phyloP scores from a whole-genome alignment of 2,797 vertebrate genomes.

The Bryconaethiops microstoma region DNA sequence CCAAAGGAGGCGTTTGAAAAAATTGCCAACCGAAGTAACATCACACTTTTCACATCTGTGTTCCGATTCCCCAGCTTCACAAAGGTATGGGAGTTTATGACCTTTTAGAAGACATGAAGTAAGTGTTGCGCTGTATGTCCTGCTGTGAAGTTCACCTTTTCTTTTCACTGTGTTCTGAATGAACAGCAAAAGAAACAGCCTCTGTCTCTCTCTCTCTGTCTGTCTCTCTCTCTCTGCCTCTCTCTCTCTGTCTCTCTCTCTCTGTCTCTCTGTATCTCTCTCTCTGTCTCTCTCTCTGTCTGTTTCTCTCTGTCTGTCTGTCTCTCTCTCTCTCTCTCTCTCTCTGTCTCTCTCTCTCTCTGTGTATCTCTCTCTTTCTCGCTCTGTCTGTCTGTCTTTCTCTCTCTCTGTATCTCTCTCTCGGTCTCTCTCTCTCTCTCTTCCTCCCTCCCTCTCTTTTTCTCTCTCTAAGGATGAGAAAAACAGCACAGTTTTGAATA shows the following conservation, averaged over 20 bases:
- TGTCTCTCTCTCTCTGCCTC: not conserved
- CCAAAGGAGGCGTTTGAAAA: conserved; percentile 64
- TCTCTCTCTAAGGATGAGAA: conserved; percentile 60
- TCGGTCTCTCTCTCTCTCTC: not conserved
- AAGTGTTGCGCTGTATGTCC: not conserved
- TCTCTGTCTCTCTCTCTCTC: not conserved
- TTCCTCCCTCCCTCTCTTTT: not conserved
- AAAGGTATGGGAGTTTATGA: conserved; percentile 54
- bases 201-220: too few relatives aligned
- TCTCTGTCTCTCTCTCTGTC: too few relatives aligned
- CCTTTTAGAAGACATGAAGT: not conserved
- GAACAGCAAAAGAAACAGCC: not conserved
- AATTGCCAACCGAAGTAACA: fast-evolving
- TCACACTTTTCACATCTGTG: conserved; percentile 30
- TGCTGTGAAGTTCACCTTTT: not conserved
- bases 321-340: not conserved
- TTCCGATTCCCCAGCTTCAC: conserved; percentile 50
- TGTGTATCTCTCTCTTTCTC: not conserved
- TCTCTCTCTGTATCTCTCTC: not conserved
- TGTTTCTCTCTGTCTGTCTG: not conserved
- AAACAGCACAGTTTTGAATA: conserved; percentile 60
- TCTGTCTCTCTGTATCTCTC: too few relatives aligned
- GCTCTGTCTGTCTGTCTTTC: too few relatives aligned
- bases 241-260: too few relatives aligned
- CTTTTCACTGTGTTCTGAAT: not conserved